Percentiles rank a stretch among this genome's conserved stretches.
Conservation (phyloP, 2,113 vertebrate genomes). For the Fulica atra region DNA sequence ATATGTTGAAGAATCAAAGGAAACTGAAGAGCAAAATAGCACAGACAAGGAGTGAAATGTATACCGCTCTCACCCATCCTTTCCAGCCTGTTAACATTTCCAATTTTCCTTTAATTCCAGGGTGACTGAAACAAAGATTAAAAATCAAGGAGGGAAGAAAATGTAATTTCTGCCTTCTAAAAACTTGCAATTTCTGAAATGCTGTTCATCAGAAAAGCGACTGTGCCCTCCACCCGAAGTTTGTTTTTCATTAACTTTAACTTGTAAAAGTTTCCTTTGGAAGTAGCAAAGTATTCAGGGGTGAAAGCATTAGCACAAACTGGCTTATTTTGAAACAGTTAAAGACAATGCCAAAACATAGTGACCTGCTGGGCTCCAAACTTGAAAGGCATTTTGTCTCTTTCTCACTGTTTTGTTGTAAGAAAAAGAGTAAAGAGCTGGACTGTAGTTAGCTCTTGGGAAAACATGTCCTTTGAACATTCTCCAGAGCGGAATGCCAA, state of each 20-base stretch:
- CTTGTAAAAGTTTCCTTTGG: background rate
- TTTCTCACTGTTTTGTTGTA: background rate
- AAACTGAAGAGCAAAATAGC: background rate
- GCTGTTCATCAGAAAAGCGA: background rate
- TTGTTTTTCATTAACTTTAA: background rate
- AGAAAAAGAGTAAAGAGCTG: background rate
- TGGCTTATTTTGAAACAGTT: background rate
- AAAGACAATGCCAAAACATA: background rate
- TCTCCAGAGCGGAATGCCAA: background rate
- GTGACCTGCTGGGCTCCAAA: background rate
- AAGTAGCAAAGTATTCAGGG: background rate
- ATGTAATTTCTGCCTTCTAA: background rate
- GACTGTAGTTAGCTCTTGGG: background rate
- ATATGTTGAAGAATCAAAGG: background rate
- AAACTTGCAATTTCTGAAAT: background rate
- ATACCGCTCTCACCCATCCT: background rate
- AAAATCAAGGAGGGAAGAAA: background rate
- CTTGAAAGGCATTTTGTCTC: background rate
- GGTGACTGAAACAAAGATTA: background rate
- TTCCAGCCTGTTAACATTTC: background rate
- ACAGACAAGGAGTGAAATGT: background rate
- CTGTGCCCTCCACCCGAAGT: background rate
- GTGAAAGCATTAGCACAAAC: background rate
- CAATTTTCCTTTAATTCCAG: background rate
- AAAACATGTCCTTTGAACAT: background rate